phyloP scores from a whole-genome alignment of 1,140 invertebrate species.

The Procambarus virginalis region DNA sequence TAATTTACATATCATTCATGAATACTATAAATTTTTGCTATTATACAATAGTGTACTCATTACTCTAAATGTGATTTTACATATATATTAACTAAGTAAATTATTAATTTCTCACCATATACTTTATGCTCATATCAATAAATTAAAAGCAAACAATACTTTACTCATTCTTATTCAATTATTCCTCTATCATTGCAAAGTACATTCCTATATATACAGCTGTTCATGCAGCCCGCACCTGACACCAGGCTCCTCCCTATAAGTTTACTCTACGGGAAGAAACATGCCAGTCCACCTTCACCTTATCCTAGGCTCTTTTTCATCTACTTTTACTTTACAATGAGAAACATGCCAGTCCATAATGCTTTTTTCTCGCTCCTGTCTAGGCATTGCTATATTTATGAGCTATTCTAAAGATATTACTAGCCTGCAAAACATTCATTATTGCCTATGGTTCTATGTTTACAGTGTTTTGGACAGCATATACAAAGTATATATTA shows the following conservation, averaged over 20 bases:
- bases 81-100: too few relatives aligned
- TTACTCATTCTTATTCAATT: neutral
- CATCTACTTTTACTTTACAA: neutral
- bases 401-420: neutral
- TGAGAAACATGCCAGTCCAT: neutral
- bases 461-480: conserved; percentile 5
- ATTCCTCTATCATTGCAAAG: neutral
- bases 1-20: too few relatives aligned
- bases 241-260: neutral
- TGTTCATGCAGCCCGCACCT: neutral
- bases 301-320: neutral
- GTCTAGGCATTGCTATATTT: neutral
- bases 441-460: neutral
- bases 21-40: too few relatives aligned
- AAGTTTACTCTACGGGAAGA: neutral
- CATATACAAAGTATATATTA: neutral
- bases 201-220: neutral
- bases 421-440: conserved; percentile 21
- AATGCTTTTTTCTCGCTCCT: neutral
- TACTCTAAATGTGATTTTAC: too few relatives aligned
- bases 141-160: neutral
- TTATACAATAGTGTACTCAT: too few relatives aligned
- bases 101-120: too few relatives aligned
- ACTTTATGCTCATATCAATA: neutral
- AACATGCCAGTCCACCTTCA: neutral